Evolutionary conservation across 2,797 vertebrate genomes (phyloP), one percentile per base, ranked within the genome.

Genomic region (Sebastes glaucus): DNA sequence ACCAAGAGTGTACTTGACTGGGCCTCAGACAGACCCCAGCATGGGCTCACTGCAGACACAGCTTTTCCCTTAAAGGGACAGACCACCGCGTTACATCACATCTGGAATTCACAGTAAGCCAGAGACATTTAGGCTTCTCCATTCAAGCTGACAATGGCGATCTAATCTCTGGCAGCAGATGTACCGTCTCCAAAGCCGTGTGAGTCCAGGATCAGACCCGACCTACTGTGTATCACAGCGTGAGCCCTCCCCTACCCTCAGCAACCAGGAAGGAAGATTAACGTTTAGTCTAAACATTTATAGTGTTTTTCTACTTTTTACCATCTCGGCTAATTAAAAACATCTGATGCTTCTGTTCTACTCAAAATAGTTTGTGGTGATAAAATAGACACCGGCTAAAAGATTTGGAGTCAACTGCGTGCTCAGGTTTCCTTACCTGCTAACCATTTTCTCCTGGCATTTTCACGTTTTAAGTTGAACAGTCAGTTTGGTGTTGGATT

Each of bases 141-240:
- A 22, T 84, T 85, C 81, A 72, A 56, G 74, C 76, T 67, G 87
- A 87, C 86, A 86, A 80, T 78, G 71, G 76, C 52, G 77, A 88
- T 85, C 78, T 90, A 85, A 93, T 89, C 87, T 89, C 66, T 55
- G 22, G 71, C 53, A 87, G 87, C 71, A 81, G 90, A 91, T 88
- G 85, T 55, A 82, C 63, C 0, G 28, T 82, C 87, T 85, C 75
- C 67, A 83, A 87, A 91, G 70, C 72, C 77, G 66, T 46, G 64
- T 30, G 9, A 84, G 78, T 42, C 74, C 71, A 69, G 75, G 69
- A 84, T 83, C 75, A 77, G 82, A 90, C 63, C 74, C 33, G 56
- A 86, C 82, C 63, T 25, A 61, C 80, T 86, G 63, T 62, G 69
- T 32, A 49, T 78, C 84, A 46, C 85, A 87, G 86, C 55, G 1